Evolutionary conservation across 2,113 vertebrate species (phyloP).

Genomic region (Sceloporus tristichus): DNA sequence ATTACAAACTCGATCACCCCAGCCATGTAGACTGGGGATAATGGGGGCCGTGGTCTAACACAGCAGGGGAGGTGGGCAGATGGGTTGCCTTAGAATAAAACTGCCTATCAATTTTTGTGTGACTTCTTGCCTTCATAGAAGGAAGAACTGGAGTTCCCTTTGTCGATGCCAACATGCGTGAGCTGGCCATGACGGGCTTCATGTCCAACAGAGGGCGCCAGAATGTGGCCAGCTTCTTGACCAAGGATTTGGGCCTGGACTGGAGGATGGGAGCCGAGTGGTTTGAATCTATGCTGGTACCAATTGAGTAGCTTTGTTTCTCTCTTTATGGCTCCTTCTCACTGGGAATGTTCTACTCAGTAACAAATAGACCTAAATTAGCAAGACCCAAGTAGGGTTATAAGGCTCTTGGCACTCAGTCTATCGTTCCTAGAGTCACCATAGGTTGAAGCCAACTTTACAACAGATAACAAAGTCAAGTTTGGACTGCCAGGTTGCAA

Average conservation of each 20-base stretch:
- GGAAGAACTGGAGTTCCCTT: slow-evolving; percentile 86
- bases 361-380: too few relatives aligned
- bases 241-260: slow-evolving; percentile 86
- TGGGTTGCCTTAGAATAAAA: not conserved
- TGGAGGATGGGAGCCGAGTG: slow-evolving; percentile 89
- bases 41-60: not conserved
- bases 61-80: not conserved
- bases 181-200: slow-evolving; percentile 82
- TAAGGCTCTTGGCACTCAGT: too few relatives aligned
- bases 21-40: too few relatives aligned
- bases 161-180: slow-evolving; percentile 88
- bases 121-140: slow-evolving; percentile 70
- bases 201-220: slow-evolving; percentile 87
- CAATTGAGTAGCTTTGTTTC: slow-evolving; percentile 27
- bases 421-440: too few relatives aligned
- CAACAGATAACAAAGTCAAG: too few relatives aligned
- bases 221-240: slow-evolving; percentile 87
- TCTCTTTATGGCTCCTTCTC: not conserved
- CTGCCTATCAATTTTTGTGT: not conserved
- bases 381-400: too few relatives aligned
- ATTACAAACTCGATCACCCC: not conserved
- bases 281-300: slow-evolving; percentile 85
- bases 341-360: too few relatives aligned
- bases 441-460: too few relatives aligned
- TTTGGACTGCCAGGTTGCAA: too few relatives aligned